These are phyloP conservation scores for Epinotia bilunana DNA, from an alignment of 2,888 invertebrate species.

Conservation along the genomic window DNA sequence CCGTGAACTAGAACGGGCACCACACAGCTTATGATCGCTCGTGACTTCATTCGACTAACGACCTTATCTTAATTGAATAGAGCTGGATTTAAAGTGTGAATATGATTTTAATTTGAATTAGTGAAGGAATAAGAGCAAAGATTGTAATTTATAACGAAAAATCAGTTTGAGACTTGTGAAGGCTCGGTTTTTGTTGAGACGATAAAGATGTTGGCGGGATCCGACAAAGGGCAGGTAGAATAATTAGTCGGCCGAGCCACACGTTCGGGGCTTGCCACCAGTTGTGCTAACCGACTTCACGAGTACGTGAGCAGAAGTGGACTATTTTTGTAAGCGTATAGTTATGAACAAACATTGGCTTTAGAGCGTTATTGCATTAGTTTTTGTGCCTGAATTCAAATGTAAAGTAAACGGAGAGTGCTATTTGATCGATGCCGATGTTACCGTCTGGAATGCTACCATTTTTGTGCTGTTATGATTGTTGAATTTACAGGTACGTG, in stretches of 20 bases:
- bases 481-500: too few relatives aligned
- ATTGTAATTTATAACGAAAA: slow-evolving; percentile 54
- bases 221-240: slow-evolving; percentile 59
- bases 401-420: not conserved
- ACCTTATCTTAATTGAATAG: not conserved
- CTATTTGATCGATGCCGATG: not conserved
- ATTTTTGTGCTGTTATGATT: not conserved
- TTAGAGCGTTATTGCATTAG: not conserved
- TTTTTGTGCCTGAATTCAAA: not conserved
- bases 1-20: slow-evolving; percentile 50
- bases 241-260: slow-evolving; percentile 63
- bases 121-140: slow-evolving; percentile 45
- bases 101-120: slow-evolving; percentile 36
- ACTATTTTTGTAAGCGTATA: not conserved
- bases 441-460: not conserved
- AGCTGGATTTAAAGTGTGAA: not conserved
- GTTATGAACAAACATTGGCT: slow-evolving; percentile 9
- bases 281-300: slow-evolving; percentile 9
- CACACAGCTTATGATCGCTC: slow-evolving; percentile 47
- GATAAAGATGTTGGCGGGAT: slow-evolving; percentile 46
- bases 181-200: slow-evolving; percentile 50
- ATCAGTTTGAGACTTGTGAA: slow-evolving; percentile 55
- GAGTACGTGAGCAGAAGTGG: slow-evolving; percentile 3
- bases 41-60: slow-evolving; percentile 8
- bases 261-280: slow-evolving; percentile 45